These are phyloP conservation scores for Rhamnusium bicolor DNA, from an alignment of 2,888 invertebrate genomes.

Conservation along the genomic window DNA sequence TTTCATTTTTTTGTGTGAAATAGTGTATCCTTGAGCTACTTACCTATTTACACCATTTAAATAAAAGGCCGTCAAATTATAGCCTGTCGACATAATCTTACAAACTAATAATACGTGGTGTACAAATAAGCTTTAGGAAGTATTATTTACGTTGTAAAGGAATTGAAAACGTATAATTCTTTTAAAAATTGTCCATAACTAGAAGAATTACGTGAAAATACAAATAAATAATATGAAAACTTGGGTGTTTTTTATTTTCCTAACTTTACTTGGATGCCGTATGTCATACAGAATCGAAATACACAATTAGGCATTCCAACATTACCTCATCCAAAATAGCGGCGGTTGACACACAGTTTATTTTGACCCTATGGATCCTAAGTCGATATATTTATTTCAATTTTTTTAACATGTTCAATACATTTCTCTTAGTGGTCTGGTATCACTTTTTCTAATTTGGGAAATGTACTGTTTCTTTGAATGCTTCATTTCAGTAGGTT, in stretches of 20 bases:
- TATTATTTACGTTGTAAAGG: conserved; percentile 60
- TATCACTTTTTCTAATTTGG: too few species aligned
- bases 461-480: too few species aligned
- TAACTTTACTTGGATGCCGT: neutral
- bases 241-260: neutral
- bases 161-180: conserved; percentile 59
- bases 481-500: too few species aligned
- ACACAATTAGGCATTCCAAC: too few species aligned
- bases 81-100: conserved; percentile 39
- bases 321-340: too few species aligned
- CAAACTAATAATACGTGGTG: conserved; percentile 45
- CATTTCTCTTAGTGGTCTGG: too few species aligned
- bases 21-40: conserved; percentile 39
- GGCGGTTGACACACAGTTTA: too few species aligned
- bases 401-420: too few species aligned
- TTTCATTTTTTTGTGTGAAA: conserved; percentile 33
- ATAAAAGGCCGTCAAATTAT: conserved; percentile 30
- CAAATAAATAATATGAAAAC: conserved; percentile 36
- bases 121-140: conserved; percentile 49
- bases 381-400: too few species aligned
- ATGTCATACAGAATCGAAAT: too few species aligned
- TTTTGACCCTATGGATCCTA: too few species aligned
- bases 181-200: conserved; percentile 58
- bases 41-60: conserved; percentile 32
- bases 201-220: conserved; percentile 46